Conservation (phyloP, 1,140 invertebrate genomes). For the Calliphora vicina region DNA sequence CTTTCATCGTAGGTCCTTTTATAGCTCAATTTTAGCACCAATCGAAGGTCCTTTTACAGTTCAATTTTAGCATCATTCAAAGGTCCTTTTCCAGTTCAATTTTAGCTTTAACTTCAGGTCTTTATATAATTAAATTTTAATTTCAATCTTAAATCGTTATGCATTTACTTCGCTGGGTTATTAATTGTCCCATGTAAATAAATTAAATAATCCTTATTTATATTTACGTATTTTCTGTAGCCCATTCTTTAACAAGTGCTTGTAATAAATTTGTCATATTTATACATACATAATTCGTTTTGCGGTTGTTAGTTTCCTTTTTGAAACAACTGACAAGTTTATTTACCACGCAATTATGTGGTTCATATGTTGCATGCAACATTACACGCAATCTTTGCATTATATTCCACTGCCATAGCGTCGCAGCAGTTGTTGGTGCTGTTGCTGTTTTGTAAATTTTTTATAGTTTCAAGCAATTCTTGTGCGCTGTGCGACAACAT, state of each 20-base stretch:
- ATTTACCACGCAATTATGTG: constrained; percentile 24
- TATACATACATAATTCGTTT: not conserved
- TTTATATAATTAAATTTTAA: too few relatives aligned
- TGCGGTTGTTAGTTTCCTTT: not conserved
- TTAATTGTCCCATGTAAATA: too few relatives aligned
- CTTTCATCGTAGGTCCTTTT: too few relatives aligned
- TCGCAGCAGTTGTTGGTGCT: not conserved
- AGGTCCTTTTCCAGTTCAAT: too few relatives aligned
- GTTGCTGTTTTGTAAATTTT: not conserved
- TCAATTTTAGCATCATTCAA: too few relatives aligned
- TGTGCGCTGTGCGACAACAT: not conserved
- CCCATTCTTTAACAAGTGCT: not conserved
- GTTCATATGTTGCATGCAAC: constrained; percentile 26
- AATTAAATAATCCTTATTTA: too few relatives aligned
- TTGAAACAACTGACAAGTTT: not conserved
- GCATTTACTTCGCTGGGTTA: too few relatives aligned
- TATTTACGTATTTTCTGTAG: too few relatives aligned
- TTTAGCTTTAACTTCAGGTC: too few relatives aligned
- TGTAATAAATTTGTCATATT: constrained; percentile 5
- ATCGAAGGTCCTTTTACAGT: too few relatives aligned
- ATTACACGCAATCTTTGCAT: not conserved
- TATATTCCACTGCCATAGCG: not conserved
- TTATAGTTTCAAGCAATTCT: not conserved
- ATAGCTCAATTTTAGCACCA: too few relatives aligned
- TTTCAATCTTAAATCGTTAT: too few relatives aligned